Evolutionary conservation across 2,113 vertebrate species (phyloP).

Genomic region (Neogale vison): DNA sequence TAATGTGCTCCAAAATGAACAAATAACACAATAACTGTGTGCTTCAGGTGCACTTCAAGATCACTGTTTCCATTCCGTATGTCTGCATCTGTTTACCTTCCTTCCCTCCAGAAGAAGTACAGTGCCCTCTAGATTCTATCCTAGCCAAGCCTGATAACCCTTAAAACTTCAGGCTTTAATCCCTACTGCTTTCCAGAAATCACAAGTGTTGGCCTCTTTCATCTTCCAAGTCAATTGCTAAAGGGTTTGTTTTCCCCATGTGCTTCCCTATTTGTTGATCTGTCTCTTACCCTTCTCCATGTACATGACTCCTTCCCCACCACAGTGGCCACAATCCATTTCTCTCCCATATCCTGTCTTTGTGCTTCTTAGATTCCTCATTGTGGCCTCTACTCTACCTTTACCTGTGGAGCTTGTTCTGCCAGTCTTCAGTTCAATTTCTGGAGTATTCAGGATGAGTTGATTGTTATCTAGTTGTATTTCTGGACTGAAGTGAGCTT

Average conservation of each 20-base stretch:
- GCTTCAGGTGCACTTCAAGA: neutral
- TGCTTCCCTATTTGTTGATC: neutral
- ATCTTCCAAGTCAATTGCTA: neutral
- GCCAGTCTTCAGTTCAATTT: neutral
- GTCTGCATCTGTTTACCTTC: neutral
- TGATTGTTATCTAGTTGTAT: neutral
- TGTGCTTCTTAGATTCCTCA: neutral
- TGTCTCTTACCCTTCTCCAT: neutral
- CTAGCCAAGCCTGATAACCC: neutral
- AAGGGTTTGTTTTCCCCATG: neutral
- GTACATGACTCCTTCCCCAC: neutral
- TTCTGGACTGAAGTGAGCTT: neutral
- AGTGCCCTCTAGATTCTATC: neutral
- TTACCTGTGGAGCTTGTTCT: neutral
- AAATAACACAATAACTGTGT: neutral
- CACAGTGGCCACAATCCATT: neutral
- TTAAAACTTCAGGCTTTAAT: neutral
- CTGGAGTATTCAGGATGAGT: neutral
- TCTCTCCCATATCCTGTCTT: neutral
- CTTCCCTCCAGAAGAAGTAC: neutral
- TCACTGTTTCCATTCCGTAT: neutral
- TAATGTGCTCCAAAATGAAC: neutral
- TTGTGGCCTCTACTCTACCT: neutral
- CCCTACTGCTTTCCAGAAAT: neutral
- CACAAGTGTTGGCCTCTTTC: neutral